Percentiles rank a stretch among this genome's conserved stretches.
Conservation (phyloP, 2,113 vertebrate species). For the Holacanthus passer region DNA sequence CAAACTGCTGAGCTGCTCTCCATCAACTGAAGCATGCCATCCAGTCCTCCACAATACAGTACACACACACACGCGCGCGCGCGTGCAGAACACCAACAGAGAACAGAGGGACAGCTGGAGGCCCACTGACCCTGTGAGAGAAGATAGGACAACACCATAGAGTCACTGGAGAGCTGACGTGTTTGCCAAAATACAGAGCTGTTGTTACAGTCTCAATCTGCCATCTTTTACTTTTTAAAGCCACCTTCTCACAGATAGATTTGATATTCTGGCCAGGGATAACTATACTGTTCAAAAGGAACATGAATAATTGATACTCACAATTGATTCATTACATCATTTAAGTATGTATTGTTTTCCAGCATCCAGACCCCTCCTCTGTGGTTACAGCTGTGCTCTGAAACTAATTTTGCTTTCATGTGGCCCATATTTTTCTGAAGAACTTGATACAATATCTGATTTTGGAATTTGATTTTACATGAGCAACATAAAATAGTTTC, state of each 20-base stretch:
- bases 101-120: slow-evolving; percentile 40
- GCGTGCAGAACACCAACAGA: not conserved
- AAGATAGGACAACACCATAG: slow-evolving; percentile 10
- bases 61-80: not conserved
- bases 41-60: not conserved
- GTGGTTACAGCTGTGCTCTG: not conserved
- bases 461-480: not conserved
- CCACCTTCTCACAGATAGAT: not conserved
- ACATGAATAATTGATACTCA: not conserved
- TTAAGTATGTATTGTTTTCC: not conserved
- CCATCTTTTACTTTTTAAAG: not conserved
- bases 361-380: not conserved
- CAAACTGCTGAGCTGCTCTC: slow-evolving; percentile 53
- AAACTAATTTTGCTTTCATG: not conserved
- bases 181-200: not conserved
- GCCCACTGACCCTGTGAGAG: slow-evolving; percentile 46
- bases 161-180: slow-evolving; percentile 7
- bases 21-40: slow-evolving; percentile 32
- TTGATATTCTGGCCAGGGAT: not conserved
- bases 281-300: not conserved
- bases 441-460: not conserved
- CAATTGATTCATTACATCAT: not conserved
- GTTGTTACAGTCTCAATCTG: not conserved
- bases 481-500: not conserved
- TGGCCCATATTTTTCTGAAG: not conserved